phyloP scores from a whole-genome alignment of 1,140 invertebrate genomes.

The Zaprionus ornatus region DNA sequence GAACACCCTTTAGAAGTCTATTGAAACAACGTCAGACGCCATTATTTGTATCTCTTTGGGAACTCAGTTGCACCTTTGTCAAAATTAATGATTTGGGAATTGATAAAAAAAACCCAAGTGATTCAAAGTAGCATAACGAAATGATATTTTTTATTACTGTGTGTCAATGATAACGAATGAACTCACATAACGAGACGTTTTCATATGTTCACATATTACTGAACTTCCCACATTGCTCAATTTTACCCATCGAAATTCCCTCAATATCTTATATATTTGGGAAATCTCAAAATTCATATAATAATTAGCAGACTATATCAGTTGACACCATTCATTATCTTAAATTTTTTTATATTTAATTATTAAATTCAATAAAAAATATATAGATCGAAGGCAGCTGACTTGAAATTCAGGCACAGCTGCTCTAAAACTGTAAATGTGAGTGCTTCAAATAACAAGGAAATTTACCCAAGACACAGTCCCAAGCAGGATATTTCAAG shows the following conservation, averaged over 20 bases:
- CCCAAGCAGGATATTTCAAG: not conserved
- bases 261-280: not conserved
- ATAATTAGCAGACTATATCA: not conserved
- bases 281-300: not conserved
- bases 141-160: not conserved
- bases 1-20: conserved; percentile 28
- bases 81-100: conserved; percentile 31
- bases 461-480: conserved; percentile 22
- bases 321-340: not conserved
- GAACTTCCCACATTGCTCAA: not conserved
- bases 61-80: conserved; percentile 14
- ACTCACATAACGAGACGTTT: not conserved
- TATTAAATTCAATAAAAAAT: not conserved
- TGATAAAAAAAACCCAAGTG: conserved; percentile 38
- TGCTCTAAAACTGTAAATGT: conserved; percentile 1
- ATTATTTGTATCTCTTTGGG: conserved; percentile 55
- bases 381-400: not conserved
- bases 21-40: conserved; percentile 18
- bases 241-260: not conserved
- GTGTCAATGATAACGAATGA: not conserved
- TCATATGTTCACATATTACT: not conserved
- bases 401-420: not conserved
- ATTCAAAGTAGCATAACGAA: conserved; percentile 1
- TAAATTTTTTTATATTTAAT: not conserved
- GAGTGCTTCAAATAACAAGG: not conserved